Conservation (phyloP, 1,140 invertebrate species). For the Aphelenchoides fujianensis region DNA sequence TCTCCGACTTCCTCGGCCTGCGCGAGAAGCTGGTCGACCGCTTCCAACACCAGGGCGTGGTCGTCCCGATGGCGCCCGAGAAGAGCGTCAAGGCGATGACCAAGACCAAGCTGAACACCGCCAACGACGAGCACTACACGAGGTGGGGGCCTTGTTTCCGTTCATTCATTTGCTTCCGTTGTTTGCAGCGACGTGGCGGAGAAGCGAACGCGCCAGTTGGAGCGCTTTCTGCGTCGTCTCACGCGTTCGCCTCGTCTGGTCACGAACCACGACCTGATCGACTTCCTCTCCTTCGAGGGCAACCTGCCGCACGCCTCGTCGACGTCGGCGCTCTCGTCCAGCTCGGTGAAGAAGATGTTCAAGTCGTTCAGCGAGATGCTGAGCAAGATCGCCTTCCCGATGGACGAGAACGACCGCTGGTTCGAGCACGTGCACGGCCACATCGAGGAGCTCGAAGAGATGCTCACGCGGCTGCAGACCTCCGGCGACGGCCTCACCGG, state of each 20-base stretch:
- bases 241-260: slow-evolving; percentile 82
- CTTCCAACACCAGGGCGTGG: slow-evolving; percentile 77
- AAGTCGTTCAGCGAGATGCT: slow-evolving; percentile 89
- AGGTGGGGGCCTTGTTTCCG: slow-evolving; percentile 62
- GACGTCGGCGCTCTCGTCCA: slow-evolving; percentile 90
- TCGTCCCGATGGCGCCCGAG: slow-evolving; percentile 96
- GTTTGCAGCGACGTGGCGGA: slow-evolving; percentile 79
- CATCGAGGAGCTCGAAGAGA: slow-evolving; percentile 84
- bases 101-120: slow-evolving; percentile 87
- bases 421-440: slow-evolving; percentile 92
- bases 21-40: slow-evolving; percentile 92
- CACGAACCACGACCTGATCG: slow-evolving; percentile 86
- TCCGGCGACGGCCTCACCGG: slow-evolving; percentile 82
- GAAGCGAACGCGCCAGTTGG: slow-evolving; percentile 81
- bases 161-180: slow-evolving; percentile 28
- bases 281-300: slow-evolving; percentile 88
- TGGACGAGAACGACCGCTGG: slow-evolving; percentile 99
- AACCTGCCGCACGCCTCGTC: slow-evolving; percentile 90
- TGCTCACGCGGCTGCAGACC: slow-evolving; percentile 80
- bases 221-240: slow-evolving; percentile 85
- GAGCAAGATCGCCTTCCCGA: slow-evolving; percentile 84
- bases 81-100: slow-evolving; percentile 94
- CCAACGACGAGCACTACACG: slow-evolving; percentile 67
- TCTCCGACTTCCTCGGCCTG: slow-evolving; percentile 94
- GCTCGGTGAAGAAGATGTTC: slow-evolving; percentile 85